Percentiles rank a stretch among this genome's conserved stretches.
Conservation (phyloP, 2,113 vertebrate species). For the Thymallus thymallus region DNA sequence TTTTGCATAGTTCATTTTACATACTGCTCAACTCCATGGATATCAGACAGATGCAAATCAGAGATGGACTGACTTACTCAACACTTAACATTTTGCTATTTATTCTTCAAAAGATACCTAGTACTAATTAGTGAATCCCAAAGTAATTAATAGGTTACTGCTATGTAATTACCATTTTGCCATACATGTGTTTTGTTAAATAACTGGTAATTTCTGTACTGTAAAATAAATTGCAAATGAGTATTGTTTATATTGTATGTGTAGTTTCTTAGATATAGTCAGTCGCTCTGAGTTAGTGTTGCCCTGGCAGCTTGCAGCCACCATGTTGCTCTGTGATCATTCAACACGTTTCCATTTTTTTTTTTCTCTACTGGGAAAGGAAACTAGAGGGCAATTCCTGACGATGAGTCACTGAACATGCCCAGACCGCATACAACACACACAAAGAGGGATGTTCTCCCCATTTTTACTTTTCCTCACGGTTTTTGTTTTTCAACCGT, state of each 20-base stretch:
- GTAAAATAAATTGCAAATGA: too few relatives aligned
- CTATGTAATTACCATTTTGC: too few relatives aligned
- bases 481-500: neutral
- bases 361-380: conserved; percentile 41
- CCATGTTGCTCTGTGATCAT: conserved; percentile 7
- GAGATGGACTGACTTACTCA: neutral
- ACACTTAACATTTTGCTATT: neutral
- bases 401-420: conserved; percentile 40
- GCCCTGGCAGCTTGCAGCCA: neutral
- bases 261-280: neutral
- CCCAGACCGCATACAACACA: conserved; percentile 13
- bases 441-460: conserved; percentile 4
- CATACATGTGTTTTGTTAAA: too few relatives aligned
- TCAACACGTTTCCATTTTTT: neutral
- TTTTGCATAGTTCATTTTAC: conserved; percentile 59
- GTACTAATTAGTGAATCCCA: neutral
- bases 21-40: conserved; percentile 23
- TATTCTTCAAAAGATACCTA: neutral
- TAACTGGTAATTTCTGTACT: too few relatives aligned
- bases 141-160: too few relatives aligned
- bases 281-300: neutral
- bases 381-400: conserved; percentile 45
- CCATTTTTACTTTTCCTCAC: neutral
- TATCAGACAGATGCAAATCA: conserved; percentile 54
- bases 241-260: neutral